These are phyloP conservation scores for Volucella bombylans DNA, from an alignment of 2,888 invertebrate genomes.

Conservation along the genomic window DNA sequence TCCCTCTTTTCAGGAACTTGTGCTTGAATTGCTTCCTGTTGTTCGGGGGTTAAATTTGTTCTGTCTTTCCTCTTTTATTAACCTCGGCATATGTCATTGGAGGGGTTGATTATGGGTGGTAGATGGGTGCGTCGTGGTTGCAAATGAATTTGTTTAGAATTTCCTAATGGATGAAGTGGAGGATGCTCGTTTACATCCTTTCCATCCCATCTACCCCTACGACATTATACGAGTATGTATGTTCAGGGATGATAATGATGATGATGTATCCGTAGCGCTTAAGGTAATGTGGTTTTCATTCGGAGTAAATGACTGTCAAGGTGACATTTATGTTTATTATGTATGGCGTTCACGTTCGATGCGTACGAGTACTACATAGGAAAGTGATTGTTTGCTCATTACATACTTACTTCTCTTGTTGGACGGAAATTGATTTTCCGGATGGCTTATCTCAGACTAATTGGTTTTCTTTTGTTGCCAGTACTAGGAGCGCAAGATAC, in stretches of 20 bases:
- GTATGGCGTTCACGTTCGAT: background rate
- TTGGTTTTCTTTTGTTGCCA: background rate
- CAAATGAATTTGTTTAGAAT: slow-evolving; percentile 4
- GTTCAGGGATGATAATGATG: background rate
- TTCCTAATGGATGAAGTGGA: background rate
- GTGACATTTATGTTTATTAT: slow-evolving; percentile 22
- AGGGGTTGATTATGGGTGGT: no score
- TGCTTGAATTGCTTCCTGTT: slow-evolving; percentile 7
- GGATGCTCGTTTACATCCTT: no score
- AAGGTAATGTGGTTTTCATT: slow-evolving; percentile 13
- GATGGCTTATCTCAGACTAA: slow-evolving; percentile 5
- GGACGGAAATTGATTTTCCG: slow-evolving; percentile 18
- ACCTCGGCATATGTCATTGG: background rate
- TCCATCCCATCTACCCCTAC: no score
- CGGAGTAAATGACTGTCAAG: slow-evolving; percentile 10
- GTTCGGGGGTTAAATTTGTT: no score
- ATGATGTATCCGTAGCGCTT: background rate
- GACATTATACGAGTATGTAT: no score
- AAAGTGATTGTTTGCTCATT: background rate
- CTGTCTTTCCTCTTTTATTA: background rate
- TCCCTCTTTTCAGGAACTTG: background rate
- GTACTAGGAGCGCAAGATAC: no score
- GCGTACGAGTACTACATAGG: background rate
- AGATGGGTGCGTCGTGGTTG: no score
- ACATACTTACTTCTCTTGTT: background rate